Conservation (phyloP, 2,888 invertebrate genomes). For the Zhuqinia jingwanae region DNA sequence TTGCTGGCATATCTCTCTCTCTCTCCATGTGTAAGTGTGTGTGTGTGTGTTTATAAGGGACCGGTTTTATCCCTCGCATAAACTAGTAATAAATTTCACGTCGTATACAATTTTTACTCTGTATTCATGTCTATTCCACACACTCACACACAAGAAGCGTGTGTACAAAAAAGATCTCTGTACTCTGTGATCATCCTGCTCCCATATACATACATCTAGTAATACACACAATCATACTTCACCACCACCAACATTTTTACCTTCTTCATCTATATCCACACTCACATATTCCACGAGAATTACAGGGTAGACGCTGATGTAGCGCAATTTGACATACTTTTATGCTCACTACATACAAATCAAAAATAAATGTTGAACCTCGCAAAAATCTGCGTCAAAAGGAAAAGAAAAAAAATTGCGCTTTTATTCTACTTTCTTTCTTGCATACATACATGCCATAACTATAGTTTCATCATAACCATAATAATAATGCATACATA, state of each 20-base stretch:
- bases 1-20: no score
- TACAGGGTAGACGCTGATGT: background rate
- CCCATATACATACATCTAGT: background rate
- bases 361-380: slow-evolving; percentile 57
- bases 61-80: slow-evolving; percentile 33
- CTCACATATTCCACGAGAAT: no score
- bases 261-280: background rate
- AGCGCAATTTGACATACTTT: slow-evolving; percentile 62
- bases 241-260: slow-evolving; percentile 11
- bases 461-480: background rate
- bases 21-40: slow-evolving; percentile 13
- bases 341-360: slow-evolving; percentile 56
- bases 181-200: background rate
- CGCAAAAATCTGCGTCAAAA: background rate
- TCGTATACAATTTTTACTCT: slow-evolving; percentile 57
- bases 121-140: slow-evolving; percentile 41
- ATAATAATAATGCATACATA: background rate
- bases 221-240: background rate
- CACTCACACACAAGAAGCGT: slow-evolving; percentile 12
- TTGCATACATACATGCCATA: slow-evolving; percentile 33
- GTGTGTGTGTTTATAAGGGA: background rate
- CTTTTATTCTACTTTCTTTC: background rate
- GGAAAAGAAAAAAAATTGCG: slow-evolving; percentile 7
- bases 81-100: slow-evolving; percentile 61
- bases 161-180: slow-evolving; percentile 18